Conservation (phyloP, 2,797 vertebrate genomes). For the Gymnocypris eckloni region DNA sequence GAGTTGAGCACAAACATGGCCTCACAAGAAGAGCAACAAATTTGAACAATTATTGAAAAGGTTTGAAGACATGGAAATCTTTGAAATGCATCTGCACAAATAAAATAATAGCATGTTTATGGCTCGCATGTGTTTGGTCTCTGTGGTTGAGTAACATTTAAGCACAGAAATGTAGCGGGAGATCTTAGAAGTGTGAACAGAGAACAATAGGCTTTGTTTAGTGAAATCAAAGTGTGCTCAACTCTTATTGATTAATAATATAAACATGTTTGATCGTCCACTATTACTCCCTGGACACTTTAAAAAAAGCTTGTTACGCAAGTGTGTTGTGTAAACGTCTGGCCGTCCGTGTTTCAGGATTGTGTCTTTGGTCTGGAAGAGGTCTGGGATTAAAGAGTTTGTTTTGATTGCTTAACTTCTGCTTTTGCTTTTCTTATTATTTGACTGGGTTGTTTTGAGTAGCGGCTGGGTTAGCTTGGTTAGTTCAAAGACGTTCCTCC, state of each 20-base stretch:
- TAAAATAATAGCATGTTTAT: slow-evolving; percentile 18
- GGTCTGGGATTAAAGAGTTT: slow-evolving; percentile 39
- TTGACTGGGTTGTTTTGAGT: slow-evolving; percentile 58
- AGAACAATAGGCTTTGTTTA: not conserved
- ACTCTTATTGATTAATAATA: not conserved
- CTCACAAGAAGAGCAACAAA: slow-evolving; percentile 1
- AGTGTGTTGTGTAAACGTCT: slow-evolving; percentile 10
- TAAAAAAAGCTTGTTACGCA: not conserved
- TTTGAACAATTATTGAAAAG: slow-evolving; percentile 14
- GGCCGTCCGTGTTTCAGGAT: slow-evolving; percentile 11
- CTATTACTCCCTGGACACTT: not conserved
- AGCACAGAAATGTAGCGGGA: not conserved
- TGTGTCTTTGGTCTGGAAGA: slow-evolving; percentile 38
- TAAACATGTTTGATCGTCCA: not conserved
- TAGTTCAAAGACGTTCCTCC: slow-evolving; percentile 49
- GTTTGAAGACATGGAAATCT: not conserved
- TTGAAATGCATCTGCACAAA: slow-evolving; percentile 8
- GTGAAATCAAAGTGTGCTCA: not conserved
- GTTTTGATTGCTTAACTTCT: slow-evolving; percentile 56
- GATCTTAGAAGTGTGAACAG: not conserved
- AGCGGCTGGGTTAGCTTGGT: slow-evolving; percentile 40
- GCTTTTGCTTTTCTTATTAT: slow-evolving; percentile 53
- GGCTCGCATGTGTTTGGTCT: not conserved
- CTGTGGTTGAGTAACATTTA: not conserved
- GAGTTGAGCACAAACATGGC: not conserved